A percentile compares a stretch with the other conserved stretches of the same genome.
Conservation (phyloP, 2,797 vertebrate species). For the Ctenopoma multispine region DNA sequence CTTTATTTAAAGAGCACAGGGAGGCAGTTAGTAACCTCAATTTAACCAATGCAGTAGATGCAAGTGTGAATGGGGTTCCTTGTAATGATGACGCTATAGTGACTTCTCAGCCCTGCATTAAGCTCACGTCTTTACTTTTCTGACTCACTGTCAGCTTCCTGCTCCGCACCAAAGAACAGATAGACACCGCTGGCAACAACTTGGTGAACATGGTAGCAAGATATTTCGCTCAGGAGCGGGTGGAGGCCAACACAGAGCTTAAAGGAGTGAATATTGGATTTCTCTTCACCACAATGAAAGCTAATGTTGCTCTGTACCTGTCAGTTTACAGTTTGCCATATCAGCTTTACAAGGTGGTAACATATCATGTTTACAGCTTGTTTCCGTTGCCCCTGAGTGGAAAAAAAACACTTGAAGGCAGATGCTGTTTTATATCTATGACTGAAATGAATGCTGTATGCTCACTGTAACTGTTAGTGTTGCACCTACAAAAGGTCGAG, state of each 20-base stretch:
- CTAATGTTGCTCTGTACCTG: neutral
- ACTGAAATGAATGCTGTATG: neutral
- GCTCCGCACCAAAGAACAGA: too few species aligned
- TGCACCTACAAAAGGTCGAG: conserved; percentile 11
- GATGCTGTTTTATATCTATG: neutral
- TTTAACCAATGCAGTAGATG: too few species aligned
- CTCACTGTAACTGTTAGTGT: conserved; percentile 11
- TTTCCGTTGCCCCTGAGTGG: neutral
- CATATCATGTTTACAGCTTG: too few species aligned
- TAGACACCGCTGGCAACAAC: too few species aligned
- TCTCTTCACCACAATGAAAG: neutral
- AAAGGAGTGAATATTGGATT: neutral
- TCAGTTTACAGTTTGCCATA: neutral
- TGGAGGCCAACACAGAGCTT: neutral
- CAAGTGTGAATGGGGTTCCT: neutral
- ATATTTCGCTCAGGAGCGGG: neutral
- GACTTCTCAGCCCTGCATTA: too few species aligned
- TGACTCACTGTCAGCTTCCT: too few species aligned
- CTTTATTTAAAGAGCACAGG: neutral
- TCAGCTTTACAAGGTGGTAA: too few species aligned
- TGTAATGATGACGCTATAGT: too few species aligned
- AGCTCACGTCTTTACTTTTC: too few species aligned
- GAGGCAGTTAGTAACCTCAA: too few species aligned
- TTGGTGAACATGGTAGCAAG: too few species aligned
- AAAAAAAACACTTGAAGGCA: too few species aligned